phyloP scores from a whole-genome alignment of 2,888 invertebrate genomes.

The Leptopterna dolabrata region DNA sequence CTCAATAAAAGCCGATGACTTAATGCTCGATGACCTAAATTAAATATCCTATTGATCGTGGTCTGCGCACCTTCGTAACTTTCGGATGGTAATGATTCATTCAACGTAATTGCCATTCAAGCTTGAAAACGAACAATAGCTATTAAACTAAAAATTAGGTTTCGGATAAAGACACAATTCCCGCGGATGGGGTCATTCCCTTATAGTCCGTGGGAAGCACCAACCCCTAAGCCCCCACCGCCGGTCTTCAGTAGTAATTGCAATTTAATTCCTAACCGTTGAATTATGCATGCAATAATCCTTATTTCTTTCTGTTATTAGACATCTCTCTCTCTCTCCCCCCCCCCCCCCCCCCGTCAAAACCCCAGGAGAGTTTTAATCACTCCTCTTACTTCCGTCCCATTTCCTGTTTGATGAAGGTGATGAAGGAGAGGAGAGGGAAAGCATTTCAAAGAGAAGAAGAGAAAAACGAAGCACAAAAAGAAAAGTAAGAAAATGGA shows the following conservation, averaged over 20 bases:
- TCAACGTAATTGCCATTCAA: not conserved
- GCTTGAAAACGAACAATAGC: constrained; percentile 12
- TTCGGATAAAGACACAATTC: not conserved
- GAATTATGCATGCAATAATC: constrained; percentile 56
- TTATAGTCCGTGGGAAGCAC: not conserved
- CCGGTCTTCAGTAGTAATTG: constrained; percentile 27
- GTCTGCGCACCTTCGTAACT: no score
- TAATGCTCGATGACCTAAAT: no score
- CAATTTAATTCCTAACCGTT: constrained; percentile 51
- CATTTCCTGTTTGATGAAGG: constrained; percentile 41
- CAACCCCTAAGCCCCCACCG: no score
- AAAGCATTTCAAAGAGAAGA: not conserved
- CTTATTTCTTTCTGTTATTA: constrained; percentile 53
- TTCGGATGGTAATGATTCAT: not conserved
- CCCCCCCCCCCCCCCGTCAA: not conserved
- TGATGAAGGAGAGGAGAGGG: not conserved
- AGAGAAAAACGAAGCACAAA: not conserved
- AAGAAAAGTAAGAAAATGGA: constrained; percentile 5
- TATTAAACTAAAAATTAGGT: constrained; percentile 10
- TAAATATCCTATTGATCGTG: no score
- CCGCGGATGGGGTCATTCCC: not conserved
- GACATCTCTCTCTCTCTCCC: constrained; percentile 52
- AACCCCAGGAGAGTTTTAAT: constrained; percentile 51
- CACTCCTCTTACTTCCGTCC: constrained; percentile 51
- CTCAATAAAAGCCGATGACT: no score